Base-by-base conservation (phyloP, 2,888 invertebrate species). In the Dendrolimus houi region DNA sequence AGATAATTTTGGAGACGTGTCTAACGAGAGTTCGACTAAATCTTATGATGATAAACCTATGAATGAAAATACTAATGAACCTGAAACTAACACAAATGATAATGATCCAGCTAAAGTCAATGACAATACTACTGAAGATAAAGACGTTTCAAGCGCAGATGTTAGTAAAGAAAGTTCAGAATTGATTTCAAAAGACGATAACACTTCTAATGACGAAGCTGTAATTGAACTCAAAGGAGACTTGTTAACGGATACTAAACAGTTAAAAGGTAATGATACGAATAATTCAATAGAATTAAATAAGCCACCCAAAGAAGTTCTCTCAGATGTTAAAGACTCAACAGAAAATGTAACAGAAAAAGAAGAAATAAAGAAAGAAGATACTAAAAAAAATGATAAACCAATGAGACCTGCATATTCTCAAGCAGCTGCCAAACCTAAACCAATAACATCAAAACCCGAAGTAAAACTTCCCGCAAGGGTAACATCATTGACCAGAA, bases 371-470 rank as follows among this genome's bases (percentile, higher is more conserved):
- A 57, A 63, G 54, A 72, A 78, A 62, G 81, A 83, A 10, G 79
- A 81, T 41, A 55, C 56, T 13, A 81, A 82, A 64, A 82, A 78
- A 61, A 17, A 58, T 52, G 83, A 85, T 0, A 85, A 84, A 68
- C 65, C 67, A 10, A 56, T 74, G 9, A 79, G 81, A 64, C 85
- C 91, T 6, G 91, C 91, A 29, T 91, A 91, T 67, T 91, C 91
- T 0, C 91, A 91, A 76, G 91, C 91, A 29, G 91, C 91, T 47
- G 90, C 91, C 41, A 91, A 91, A 70, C 91, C 91, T 7, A 91
- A 91, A 67, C 67, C 77, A 53, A 69, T 74, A 1, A 73, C 65
- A 55, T 57, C 70, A 13, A 90, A 85, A 79, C 64, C 71, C 7
- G 87, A 88, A 70, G 67, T 77, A 0, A 91, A 88, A 71, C 74